Evolutionary conservation across 2,888 invertebrate genomes (phyloP).

Genomic region (Hartigia nigra): DNA sequence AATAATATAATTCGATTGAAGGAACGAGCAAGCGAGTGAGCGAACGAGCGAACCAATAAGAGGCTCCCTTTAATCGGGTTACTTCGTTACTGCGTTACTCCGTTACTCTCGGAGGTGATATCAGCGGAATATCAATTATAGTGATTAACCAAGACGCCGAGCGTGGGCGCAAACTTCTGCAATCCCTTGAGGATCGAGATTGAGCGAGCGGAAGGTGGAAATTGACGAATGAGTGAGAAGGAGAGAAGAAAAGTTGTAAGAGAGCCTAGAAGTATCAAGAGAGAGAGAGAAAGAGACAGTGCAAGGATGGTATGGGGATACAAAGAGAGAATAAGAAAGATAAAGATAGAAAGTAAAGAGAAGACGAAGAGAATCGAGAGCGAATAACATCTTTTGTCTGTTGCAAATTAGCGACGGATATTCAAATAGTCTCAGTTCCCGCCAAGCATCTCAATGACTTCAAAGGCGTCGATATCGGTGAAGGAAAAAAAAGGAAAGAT

Average conservation of each 20-base stretch:
- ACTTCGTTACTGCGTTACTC: slow-evolving; percentile 62
- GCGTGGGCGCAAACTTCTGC: slow-evolving; percentile 47
- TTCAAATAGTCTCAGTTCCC: slow-evolving; percentile 46
- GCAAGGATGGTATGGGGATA: slow-evolving; percentile 21
- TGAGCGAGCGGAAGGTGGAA: not conserved
- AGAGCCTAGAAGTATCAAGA: not conserved
- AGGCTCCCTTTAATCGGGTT: slow-evolving; percentile 60
- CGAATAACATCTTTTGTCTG: slow-evolving; percentile 62
- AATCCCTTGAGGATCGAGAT: not conserved
- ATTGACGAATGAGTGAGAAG: slow-evolving; percentile 17
- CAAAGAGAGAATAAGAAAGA: slow-evolving; percentile 5
- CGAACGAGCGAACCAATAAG: slow-evolving; percentile 57
- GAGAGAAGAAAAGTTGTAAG: slow-evolving; percentile 17
- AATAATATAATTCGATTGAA: slow-evolving; percentile 63
- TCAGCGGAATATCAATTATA: slow-evolving; percentile 67
- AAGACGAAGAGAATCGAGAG: slow-evolving; percentile 26
- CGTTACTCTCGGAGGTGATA: slow-evolving; percentile 62
- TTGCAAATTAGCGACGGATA: slow-evolving; percentile 53
- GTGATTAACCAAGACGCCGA: slow-evolving; percentile 65
- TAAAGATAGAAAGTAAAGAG: slow-evolving; percentile 16
- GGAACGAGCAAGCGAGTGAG: slow-evolving; percentile 35
- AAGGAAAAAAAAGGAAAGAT: not conserved
- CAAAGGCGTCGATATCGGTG: not conserved
- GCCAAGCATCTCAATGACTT: slow-evolving; percentile 46
- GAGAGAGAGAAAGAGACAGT: slow-evolving; percentile 20